Conservation (phyloP, 2,797 vertebrate genomes). For the Rhodeus uyekii region DNA sequence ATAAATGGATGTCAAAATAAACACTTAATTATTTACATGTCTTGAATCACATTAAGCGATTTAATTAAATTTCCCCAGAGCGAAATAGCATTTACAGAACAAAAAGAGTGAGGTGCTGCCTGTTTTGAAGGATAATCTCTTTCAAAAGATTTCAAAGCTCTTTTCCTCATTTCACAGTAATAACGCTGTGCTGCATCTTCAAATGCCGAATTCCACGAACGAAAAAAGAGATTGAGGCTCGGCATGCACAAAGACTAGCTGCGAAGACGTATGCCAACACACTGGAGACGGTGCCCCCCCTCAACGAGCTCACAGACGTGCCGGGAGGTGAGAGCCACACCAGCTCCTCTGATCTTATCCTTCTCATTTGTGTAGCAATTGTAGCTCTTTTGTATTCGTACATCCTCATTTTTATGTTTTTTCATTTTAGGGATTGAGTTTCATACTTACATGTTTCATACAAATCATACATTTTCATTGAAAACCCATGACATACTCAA, state of each 20-base stretch:
- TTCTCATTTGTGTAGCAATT: too few species aligned
- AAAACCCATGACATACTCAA: background rate
- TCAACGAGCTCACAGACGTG: slow-evolving; percentile 89
- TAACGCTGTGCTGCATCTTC: slow-evolving; percentile 95
- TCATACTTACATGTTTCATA: background rate
- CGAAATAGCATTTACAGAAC: slow-evolving; percentile 1
- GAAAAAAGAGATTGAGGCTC: slow-evolving; percentile 94
- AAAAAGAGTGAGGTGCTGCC: background rate
- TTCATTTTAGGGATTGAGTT: background rate
- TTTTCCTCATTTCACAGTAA: slow-evolving; percentile 76
- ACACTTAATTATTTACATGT: background rate
- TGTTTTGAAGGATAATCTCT: background rate
- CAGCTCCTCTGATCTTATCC: too few species aligned
- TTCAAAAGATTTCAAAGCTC: background rate
- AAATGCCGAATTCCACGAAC: slow-evolving; percentile 96
- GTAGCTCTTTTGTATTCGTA: background rate
- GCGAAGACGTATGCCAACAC: slow-evolving; percentile 96
- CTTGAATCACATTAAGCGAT: background rate
- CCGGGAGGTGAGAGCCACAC: slow-evolving; percentile 80
- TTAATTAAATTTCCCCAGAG: background rate
- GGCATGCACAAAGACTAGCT: slow-evolving; percentile 85
- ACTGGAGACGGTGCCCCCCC: slow-evolving; percentile 89
- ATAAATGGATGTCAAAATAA: background rate
- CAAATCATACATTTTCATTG: background rate
- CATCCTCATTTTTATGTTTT: background rate